Percentiles rank a stretch among this genome's conserved stretches.
phyloP scores from a whole-genome alignment of 2,888 invertebrate genomes.

The Tetragonula carbonaria region DNA sequence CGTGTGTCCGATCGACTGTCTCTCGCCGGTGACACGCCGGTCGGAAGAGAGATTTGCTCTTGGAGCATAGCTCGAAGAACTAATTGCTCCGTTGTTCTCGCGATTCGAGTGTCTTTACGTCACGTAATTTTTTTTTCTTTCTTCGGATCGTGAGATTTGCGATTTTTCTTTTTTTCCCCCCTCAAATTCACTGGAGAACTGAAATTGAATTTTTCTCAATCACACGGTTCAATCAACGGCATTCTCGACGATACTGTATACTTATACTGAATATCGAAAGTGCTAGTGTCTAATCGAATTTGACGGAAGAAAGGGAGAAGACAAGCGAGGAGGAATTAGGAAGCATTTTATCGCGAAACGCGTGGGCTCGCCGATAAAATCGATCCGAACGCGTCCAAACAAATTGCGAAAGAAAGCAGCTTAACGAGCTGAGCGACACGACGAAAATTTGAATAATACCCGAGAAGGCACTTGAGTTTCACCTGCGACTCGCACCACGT shows the following conservation, averaged over 20 bases:
- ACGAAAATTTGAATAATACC: slow-evolving; percentile 4
- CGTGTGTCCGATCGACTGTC: background rate
- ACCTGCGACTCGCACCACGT: background rate
- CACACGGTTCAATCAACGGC: too few species aligned
- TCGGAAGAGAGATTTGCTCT: background rate
- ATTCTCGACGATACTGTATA: too few species aligned
- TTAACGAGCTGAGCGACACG: background rate
- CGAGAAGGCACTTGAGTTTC: background rate
- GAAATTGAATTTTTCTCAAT: too few species aligned
- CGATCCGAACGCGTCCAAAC: background rate
- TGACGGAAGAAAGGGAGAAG: too few species aligned
- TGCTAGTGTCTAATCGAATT: too few species aligned
- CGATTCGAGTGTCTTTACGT: background rate
- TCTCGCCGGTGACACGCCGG: background rate
- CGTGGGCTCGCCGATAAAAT: too few species aligned
- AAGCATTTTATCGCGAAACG: too few species aligned
- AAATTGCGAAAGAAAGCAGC: slow-evolving; percentile 14
- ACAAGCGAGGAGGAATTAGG: too few species aligned
- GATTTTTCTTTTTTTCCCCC: background rate
- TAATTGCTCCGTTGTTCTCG: slow-evolving; percentile 13
- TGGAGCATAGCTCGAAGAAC: background rate
- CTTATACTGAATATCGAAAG: too few species aligned
- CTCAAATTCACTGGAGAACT: too few species aligned
- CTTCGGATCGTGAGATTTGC: background rate
- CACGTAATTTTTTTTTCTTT: background rate